Evolutionary conservation across 92 coral and sea anemone species (phyloP).

Genomic region (Umimayanthus kanabou): DNA sequence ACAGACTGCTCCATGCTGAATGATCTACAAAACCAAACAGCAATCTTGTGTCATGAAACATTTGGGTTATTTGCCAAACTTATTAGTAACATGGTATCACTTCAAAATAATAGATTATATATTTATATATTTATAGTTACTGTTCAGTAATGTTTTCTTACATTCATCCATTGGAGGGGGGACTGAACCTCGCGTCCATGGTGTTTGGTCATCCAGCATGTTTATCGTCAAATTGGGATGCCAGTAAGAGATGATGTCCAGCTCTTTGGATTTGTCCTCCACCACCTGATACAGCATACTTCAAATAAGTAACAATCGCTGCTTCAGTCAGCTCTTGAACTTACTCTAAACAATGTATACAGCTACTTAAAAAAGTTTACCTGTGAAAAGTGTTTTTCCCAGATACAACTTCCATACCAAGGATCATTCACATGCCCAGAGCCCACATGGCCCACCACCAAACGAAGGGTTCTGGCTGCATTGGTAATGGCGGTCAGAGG

Average conservation of each 20-base stretch:
- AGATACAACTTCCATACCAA: too few species aligned
- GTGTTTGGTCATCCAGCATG: conserved; percentile 94
- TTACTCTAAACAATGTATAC: not conserved
- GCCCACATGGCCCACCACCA: too few species aligned
- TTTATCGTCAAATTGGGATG: conserved; percentile 96
- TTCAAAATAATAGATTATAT: not conserved
- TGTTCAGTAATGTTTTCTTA: conserved; percentile 39
- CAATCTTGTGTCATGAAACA: not conserved
- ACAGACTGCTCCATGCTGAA: too few species aligned
- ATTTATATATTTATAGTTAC: too few species aligned
- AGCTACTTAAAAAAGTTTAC: too few species aligned
- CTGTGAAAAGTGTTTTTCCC: too few species aligned
- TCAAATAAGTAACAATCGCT: not conserved
- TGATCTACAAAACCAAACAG: too few species aligned
- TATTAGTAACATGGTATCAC: too few species aligned
- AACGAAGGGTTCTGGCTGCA: too few species aligned
- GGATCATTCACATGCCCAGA: too few species aligned
- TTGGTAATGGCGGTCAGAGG: too few species aligned
- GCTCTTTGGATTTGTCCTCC: conserved; percentile 61
- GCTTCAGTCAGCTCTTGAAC: not conserved
- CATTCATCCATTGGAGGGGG: conserved; percentile 98
- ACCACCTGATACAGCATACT: conserved; percentile 46
- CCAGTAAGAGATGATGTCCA: conserved; percentile 90
- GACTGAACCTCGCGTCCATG: conserved; percentile 88
- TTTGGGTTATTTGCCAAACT: too few species aligned